Evolutionary conservation across 2,888 invertebrate genomes (phyloP), one percentile per base, ranked within the genome.

Genomic region (Cataglyphis rosenhaueri): DNA sequence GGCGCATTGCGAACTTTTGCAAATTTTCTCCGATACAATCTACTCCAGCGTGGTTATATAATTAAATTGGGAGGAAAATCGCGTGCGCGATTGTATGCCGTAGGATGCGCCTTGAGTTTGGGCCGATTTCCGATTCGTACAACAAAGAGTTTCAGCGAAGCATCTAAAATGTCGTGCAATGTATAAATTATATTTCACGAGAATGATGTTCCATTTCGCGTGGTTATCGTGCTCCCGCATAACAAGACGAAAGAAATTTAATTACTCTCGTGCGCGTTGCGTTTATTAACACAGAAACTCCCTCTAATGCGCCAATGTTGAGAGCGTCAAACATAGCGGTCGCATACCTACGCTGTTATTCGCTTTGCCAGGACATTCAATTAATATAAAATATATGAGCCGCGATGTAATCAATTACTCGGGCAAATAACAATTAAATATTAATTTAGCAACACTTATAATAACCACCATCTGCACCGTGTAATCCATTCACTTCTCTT

Each of bases 381-480:
- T 79, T 79, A 74, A 79, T 79, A 48, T 59, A 79, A 79, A 79
- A 79, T 44, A 52, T 52, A 41, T 21, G 35, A 79, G 44, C 32
- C 75, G 44, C 74, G 12, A 35, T 48, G 57, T 79, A 79, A 79
- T 79, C 44, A 79, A 79, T 79, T 79, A 74, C 21, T 73, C 52
- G 18, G 29, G 44, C 59, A 48, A 48, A 73, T 78, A 48, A 59
- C 44, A 35, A 79, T 74, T 79, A 79, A 79, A 73, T 44, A 79
- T 79, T 59, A 76, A 76, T 70, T 71, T 76, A 73, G 59, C 8
- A 10, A 44, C 48, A 52, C 8, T 32, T n/a, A n/a, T 74, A 18
- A 57, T 59, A 25, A 38, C 9, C 25, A 4, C n/a, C 52, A 25
- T 21, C 38, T 12, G 32, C 10, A 8, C 4, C 70, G n/a, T n/a